Evolutionary conservation across 2,888 invertebrate genomes (phyloP).

Genomic region (Mechanitis messenoides): DNA sequence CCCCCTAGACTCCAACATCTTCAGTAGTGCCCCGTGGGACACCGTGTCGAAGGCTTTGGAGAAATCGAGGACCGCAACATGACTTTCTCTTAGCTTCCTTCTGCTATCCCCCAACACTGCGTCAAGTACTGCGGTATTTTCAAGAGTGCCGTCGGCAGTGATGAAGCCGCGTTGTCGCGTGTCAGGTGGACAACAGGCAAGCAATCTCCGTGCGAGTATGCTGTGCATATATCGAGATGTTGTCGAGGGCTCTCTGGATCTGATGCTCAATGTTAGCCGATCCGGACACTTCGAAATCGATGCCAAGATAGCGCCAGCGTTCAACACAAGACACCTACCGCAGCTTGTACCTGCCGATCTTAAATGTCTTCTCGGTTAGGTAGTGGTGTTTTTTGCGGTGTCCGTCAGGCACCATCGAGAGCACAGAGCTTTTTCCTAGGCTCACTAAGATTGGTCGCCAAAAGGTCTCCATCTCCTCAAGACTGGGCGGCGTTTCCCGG

Average conservation of each 20-base stretch:
- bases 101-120: too few relatives aligned
- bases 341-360: conserved; percentile 20
- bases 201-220: too few relatives aligned
- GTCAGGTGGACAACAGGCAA: too few relatives aligned
- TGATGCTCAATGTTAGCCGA: conserved; percentile 6
- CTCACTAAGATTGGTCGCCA: conserved; percentile 27
- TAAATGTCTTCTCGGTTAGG: neutral
- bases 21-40: too few relatives aligned
- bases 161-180: too few relatives aligned
- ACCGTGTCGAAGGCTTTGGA: too few relatives aligned
- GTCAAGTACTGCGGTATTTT: too few relatives aligned
- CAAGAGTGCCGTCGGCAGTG: too few relatives aligned
- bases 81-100: too few relatives aligned
- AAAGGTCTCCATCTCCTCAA: conserved; percentile 29
- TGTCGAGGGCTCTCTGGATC: conserved; percentile 24
- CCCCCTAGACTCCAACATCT: too few relatives aligned
- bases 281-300: conserved; percentile 39
- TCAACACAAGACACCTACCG: conserved; percentile 33
- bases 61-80: too few relatives aligned
- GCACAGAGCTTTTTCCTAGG: conserved; percentile 33
- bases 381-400: neutral
- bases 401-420: conserved; percentile 32
- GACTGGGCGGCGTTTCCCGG: conserved; percentile 19
- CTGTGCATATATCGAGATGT: conserved; percentile 1
- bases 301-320: conserved; percentile 37